A percentile compares a stretch with the other conserved stretches of the same genome.
Evolutionary conservation across 2,888 invertebrate genomes (phyloP).

Genomic region (Netelia inedita): DNA sequence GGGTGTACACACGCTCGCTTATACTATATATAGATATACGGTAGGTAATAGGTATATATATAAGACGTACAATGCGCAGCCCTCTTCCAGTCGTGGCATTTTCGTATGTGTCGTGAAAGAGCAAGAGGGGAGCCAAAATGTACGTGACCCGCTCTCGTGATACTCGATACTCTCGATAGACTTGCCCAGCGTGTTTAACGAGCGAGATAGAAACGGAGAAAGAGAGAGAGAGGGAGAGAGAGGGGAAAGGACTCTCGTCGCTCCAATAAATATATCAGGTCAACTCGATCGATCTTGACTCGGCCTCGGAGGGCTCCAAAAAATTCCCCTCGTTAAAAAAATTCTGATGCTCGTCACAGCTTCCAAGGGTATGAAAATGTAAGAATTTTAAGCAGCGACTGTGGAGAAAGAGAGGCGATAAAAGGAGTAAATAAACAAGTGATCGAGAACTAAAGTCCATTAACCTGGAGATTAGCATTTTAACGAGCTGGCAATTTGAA

Average conservation of each 20-base stretch:
- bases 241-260: conserved; percentile 8
- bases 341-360: neutral
- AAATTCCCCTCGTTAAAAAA: neutral
- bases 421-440: too few species aligned
- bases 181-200: conserved; percentile 40
- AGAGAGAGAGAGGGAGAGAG: conserved; percentile 1
- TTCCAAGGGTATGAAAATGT: neutral
- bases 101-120: conserved; percentile 35
- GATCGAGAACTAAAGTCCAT: neutral
- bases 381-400: neutral
- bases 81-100: conserved; percentile 16
- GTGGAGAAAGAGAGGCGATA: too few species aligned
- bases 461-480: neutral
- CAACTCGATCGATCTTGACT: conserved; percentile 34
- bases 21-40: neutral
- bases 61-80: neutral
- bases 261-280: conserved; percentile 50
- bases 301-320: neutral
- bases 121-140: conserved; percentile 16
- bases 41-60: neutral
- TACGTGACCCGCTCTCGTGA: conserved; percentile 42
- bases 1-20: neutral
- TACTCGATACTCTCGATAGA: conserved; percentile 47
- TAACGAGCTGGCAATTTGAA: neutral
- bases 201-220: conserved; percentile 11